phyloP scores from a whole-genome alignment of 2,888 invertebrate species.

The Acrobasis consociella region DNA sequence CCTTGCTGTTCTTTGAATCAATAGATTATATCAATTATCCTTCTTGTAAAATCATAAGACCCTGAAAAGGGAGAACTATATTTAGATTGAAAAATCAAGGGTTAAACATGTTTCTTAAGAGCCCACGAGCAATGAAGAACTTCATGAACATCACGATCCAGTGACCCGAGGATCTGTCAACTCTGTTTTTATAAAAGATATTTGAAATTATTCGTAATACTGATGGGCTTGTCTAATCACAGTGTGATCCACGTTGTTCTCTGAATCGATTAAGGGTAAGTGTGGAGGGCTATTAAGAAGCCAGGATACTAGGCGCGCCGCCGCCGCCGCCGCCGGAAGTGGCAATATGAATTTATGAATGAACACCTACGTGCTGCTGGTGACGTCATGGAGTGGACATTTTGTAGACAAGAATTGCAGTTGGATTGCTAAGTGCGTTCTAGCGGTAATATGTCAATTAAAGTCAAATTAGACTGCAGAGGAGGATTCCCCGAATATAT shows the following conservation, averaged over 20 bases:
- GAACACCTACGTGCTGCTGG: constrained; percentile 59
- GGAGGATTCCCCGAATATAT: too few relatives aligned
- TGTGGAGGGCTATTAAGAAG: constrained; percentile 46
- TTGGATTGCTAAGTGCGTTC: too few relatives aligned
- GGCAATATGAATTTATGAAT: constrained; percentile 66
- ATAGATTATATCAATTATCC: background rate
- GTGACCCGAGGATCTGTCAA: too few relatives aligned
- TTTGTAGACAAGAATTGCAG: background rate
- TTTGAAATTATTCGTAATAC: background rate
- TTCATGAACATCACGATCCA: too few relatives aligned
- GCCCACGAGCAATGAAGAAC: too few relatives aligned
- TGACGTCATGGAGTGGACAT: constrained; percentile 51
- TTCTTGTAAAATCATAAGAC: too few relatives aligned
- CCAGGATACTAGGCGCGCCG: constrained; percentile 44
- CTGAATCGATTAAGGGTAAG: constrained; percentile 39
- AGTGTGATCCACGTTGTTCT: constrained; percentile 3
- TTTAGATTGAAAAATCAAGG: too few relatives aligned
- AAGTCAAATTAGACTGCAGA: too few relatives aligned
- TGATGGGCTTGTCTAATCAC: background rate
- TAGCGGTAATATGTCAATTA: too few relatives aligned
- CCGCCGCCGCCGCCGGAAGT: constrained; percentile 57
- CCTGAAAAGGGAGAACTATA: too few relatives aligned
- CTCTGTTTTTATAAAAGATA: too few relatives aligned
- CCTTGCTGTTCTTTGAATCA: background rate
- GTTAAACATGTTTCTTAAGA: too few relatives aligned